Base-by-base conservation (phyloP, 2,113 vertebrate species). In the Oncorhynchus gorbuscha region DNA sequence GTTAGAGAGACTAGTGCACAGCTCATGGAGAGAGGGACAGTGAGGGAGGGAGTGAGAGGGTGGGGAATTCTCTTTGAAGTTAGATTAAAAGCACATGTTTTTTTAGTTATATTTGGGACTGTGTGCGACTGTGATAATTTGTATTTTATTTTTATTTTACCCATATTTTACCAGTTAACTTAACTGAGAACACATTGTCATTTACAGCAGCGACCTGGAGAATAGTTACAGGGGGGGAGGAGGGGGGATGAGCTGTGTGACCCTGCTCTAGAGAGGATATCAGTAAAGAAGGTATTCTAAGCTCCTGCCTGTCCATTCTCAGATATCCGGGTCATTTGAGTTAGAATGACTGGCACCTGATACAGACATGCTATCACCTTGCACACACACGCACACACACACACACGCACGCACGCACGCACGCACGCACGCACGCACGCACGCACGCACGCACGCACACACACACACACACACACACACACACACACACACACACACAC, bases 1-100 rank as follows among this genome's bases (percentile, higher is more conserved):
- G 86, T 84, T 76, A 55, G 58, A 67, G 75, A 51, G 75, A 82
- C 77, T 81, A 48, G n/a, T 48, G 3, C 55, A 58, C 55, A 18
- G 55, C 18, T 58, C 55, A 55, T 55, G 16, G 51, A 55, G 51
- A 55, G 51, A 55, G 51, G 73, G 39, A 2, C 7, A 39, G 58
- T 77, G 35, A 49, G 48, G 51, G 51, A 55, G 14, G 1, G 51
- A 55, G 16, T 4, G 51, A 55, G 51, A 55, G 16, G 12, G 14
- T 55, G 51, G 12, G 16, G 14, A 55, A 55, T 55, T 55, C 3
- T 55, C 16, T 55, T 14, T 55, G 51, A 18, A 18, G 13, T 18
- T 55, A 16, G 51, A 18, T 16, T 55, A 55, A 13, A 55, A 55
- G 16, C 16, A 18, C 5, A 18, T 16, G 51, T 55, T 55, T 55